phyloP scores from a whole-genome alignment of 2,113 vertebrate species.

The Dinomys branickii region DNA sequence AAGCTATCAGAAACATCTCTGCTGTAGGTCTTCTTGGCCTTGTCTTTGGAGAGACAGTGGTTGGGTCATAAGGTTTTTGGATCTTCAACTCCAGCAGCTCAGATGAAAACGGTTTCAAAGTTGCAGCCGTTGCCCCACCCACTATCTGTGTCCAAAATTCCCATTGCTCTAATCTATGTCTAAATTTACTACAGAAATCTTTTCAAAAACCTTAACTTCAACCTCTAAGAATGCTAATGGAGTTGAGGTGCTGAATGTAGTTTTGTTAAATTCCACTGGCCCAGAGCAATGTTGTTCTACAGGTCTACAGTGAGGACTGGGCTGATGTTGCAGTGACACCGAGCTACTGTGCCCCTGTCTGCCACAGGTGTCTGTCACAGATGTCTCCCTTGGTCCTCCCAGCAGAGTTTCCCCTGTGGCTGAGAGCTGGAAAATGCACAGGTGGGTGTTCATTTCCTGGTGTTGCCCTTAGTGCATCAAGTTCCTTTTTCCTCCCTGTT shows the following conservation, averaged over 20 bases:
- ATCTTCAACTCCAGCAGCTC: neutral
- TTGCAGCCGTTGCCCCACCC: fast-evolving
- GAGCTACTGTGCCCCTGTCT: neutral
- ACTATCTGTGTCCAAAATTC: too few species aligned
- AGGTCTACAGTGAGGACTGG: too few species aligned
- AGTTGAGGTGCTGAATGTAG: neutral
- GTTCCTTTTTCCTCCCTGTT: neutral
- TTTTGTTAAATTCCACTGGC: neutral
- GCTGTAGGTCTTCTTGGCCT: fast-evolving
- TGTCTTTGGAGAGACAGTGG: too few species aligned
- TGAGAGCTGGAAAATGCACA: fast-evolving
- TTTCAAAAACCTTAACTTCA: neutral
- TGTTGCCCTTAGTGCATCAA: fast-evolving
- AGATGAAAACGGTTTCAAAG: neutral
- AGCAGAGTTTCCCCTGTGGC: neutral
- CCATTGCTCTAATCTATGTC: too few species aligned
- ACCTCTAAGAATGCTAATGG: neutral
- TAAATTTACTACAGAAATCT: neutral
- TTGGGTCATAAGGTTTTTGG: fast-evolving
- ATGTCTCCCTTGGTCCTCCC: too few species aligned
- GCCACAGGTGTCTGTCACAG: neutral
- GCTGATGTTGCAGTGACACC: neutral
- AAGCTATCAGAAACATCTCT: neutral
- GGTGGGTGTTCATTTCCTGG: neutral
- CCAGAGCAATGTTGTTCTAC: neutral